phyloP scores from a whole-genome alignment of 2,888 invertebrate genomes.

The Rhagium mordax region DNA sequence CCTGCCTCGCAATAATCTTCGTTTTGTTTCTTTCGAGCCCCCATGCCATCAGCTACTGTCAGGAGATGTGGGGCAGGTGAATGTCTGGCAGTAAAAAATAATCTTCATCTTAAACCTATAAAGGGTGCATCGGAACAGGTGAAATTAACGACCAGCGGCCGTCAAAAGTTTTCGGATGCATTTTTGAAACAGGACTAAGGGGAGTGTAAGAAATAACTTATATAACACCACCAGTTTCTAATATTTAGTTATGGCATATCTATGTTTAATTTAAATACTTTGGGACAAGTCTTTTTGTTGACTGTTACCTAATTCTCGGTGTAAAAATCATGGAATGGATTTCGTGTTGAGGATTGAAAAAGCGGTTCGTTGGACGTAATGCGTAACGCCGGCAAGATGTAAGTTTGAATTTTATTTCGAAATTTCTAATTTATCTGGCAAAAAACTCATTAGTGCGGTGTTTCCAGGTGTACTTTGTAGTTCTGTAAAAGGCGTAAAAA shows the following conservation, averaged over 20 bases:
- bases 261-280: constrained; percentile 27
- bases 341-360: not conserved
- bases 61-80: constrained; percentile 55
- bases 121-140: constrained; percentile 42
- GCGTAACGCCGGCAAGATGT: not conserved
- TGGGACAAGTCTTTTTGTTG: constrained; percentile 3
- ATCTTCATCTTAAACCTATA: constrained; percentile 32
- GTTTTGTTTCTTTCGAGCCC: constrained; percentile 48
- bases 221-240: constrained; percentile 18
- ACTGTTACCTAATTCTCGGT: constrained; percentile 1
- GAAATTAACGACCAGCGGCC: constrained; percentile 24
- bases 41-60: constrained; percentile 52
- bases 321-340: constrained; percentile 7
- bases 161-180: constrained; percentile 16
- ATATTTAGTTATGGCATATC: constrained; percentile 16
- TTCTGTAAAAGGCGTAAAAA: too few species aligned
- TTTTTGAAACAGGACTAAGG: not conserved
- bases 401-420: not conserved
- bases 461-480: too few species aligned
- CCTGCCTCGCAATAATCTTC: constrained; percentile 25
- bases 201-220: constrained; percentile 10
- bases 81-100: constrained; percentile 39
- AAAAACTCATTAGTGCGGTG: not conserved
- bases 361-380: not conserved
- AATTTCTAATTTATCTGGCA: not conserved